Percentiles rank a stretch among this genome's conserved stretches.
Evolutionary conservation across 2,797 vertebrate species (phyloP).

Genomic region (Chaenodraco wilsoni): DNA sequence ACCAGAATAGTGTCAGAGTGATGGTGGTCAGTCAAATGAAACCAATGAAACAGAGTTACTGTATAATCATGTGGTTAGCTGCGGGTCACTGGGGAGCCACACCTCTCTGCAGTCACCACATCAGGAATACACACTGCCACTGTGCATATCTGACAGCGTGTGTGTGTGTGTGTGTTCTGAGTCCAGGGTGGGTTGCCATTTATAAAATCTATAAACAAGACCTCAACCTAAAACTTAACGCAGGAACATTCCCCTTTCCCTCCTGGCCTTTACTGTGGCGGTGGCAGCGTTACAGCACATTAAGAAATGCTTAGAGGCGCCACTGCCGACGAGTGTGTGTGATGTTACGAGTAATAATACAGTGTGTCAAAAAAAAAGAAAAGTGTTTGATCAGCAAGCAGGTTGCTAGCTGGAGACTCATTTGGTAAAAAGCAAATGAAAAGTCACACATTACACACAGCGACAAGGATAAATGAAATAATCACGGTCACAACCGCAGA

Average conservation of each 20-base stretch:
- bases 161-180: constrained; percentile 22
- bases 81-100: constrained; percentile 40
- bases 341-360: constrained; percentile 69
- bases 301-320: constrained; percentile 36
- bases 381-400: constrained; percentile 58
- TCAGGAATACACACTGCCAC: constrained; percentile 26
- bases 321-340: constrained; percentile 32
- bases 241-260: constrained; percentile 42
- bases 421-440: constrained; percentile 21
- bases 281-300: constrained; percentile 47
- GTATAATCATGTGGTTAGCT: constrained; percentile 45
- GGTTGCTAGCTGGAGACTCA: constrained; percentile 34
- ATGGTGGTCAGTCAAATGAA: constrained; percentile 29
- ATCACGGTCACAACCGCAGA: constrained; percentile 25
- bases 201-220: constrained; percentile 57
- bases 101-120: constrained; percentile 48
- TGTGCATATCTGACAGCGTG: constrained; percentile 35
- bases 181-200: constrained; percentile 29
- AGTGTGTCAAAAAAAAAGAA: constrained; percentile 50
- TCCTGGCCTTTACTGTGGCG: constrained; percentile 50
- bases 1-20: constrained; percentile 17
- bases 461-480: constrained; percentile 3
- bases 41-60: constrained; percentile 15
- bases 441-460: constrained; percentile 24
- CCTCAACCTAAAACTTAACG: constrained; percentile 47